phyloP scores from a whole-genome alignment of 1,140 invertebrate species.

The Vanessa tameamea region DNA sequence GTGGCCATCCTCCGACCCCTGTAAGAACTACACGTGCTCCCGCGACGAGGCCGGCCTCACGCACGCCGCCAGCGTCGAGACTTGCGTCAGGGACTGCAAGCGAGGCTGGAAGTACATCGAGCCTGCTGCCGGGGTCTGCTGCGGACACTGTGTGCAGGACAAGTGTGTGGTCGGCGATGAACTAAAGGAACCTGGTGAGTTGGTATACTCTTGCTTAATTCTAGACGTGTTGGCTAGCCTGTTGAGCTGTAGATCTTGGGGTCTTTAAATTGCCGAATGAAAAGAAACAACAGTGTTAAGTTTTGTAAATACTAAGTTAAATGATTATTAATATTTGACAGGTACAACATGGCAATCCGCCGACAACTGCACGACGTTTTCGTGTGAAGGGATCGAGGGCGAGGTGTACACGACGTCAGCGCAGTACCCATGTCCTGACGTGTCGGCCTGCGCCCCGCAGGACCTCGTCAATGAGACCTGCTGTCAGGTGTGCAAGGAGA shows the following conservation, averaged over 20 bases:
- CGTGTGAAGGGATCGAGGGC: constrained; percentile 78
- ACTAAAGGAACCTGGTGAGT: constrained; percentile 75
- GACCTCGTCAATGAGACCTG: constrained; percentile 83
- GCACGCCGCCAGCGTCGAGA: constrained; percentile 77
- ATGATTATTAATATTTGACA: constrained; percentile 16
- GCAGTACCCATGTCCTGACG: constrained; percentile 82
- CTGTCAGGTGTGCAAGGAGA: constrained; percentile 84
- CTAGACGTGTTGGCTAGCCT: no score
- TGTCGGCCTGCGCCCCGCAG: constrained; percentile 81
- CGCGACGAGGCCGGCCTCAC: constrained; percentile 76
- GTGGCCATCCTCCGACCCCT: constrained; percentile 83
- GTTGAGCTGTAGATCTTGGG: no score
- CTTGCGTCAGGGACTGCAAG: constrained; percentile 81
- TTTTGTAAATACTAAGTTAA: neutral
- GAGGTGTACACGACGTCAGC: constrained; percentile 81
- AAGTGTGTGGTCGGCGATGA: constrained; percentile 83
- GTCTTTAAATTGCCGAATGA: no score
- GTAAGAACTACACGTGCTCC: constrained; percentile 83
- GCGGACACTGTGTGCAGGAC: constrained; percentile 85
- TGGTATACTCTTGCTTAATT: neutral
- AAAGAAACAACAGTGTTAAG: no score
- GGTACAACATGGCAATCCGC: constrained; percentile 82
- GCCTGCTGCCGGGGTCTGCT: constrained; percentile 81
- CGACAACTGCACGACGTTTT: constrained; percentile 85
- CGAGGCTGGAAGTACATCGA: constrained; percentile 82